phyloP scores from a whole-genome alignment of 2,113 vertebrate species.

The Anguilla rostrata region DNA sequence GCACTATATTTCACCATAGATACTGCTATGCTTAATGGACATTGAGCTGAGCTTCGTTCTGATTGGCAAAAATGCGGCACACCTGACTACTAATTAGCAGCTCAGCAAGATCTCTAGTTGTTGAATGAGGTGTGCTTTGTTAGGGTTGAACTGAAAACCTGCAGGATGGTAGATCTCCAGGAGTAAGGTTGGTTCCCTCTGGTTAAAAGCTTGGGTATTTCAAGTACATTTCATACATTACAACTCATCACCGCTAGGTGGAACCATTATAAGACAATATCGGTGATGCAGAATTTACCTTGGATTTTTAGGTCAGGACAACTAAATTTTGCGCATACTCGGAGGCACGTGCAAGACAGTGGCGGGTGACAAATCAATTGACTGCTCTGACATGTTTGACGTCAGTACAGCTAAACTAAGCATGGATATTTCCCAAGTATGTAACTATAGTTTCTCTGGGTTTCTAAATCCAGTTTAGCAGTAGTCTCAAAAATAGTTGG shows the following conservation, averaged over 20 bases:
- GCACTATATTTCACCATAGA: too few relatives aligned
- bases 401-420: neutral
- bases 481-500: too few relatives aligned
- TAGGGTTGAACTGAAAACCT: too few relatives aligned
- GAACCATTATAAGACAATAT: neutral
- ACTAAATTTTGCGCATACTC: neutral
- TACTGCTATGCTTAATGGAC: too few relatives aligned
- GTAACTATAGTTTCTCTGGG: neutral
- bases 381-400: neutral
- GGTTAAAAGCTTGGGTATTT: too few relatives aligned
- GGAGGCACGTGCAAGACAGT: neutral
- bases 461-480: neutral
- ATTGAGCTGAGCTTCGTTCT: too few relatives aligned
- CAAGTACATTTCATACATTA: neutral
- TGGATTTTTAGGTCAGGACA: neutral
- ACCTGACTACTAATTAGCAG: too few relatives aligned
- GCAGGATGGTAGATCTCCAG: too few relatives aligned
- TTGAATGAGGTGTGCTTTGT: too few relatives aligned
- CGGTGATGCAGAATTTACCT: neutral
- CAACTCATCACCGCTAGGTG: slow-evolving; percentile 14
- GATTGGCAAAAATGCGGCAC: too few relatives aligned
- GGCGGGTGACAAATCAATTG: neutral
- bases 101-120: too few relatives aligned
- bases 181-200: too few relatives aligned
- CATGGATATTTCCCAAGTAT: neutral